Evolutionary conservation across 2,888 invertebrate species (phyloP).

Genomic region (Brenthis ino): DNA sequence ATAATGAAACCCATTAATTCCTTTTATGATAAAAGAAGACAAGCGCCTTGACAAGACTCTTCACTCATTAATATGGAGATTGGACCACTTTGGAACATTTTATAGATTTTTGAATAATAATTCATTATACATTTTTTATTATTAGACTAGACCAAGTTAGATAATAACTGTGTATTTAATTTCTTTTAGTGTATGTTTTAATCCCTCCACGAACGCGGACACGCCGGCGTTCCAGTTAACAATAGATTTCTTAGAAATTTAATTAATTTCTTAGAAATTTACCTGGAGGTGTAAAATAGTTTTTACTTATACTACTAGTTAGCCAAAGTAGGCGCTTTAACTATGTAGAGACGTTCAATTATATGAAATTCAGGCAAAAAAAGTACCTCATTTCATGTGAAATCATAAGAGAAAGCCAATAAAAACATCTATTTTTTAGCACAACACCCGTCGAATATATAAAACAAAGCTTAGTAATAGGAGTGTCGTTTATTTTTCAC

Average conservation of each 20-base stretch:
- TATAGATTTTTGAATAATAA: conserved; percentile 9
- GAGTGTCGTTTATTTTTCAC: conserved; percentile 34
- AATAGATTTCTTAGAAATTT: too few species aligned
- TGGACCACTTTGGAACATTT: conserved; percentile 14
- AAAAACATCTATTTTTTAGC: background rate
- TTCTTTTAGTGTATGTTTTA: too few species aligned
- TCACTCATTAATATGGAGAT: conserved; percentile 36
- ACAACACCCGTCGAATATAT: conserved; percentile 23
- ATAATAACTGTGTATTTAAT: too few species aligned
- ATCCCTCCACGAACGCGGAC: too few species aligned
- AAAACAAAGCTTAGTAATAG: conserved; percentile 26
- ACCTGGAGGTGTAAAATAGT: too few species aligned
- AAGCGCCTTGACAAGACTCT: conserved; percentile 29
- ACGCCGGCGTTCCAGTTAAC: too few species aligned
- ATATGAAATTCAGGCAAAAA: background rate
- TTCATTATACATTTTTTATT: background rate
- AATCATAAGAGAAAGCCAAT: background rate
- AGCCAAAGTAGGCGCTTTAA: too few species aligned
- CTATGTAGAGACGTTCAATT: too few species aligned
- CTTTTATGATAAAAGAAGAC: conserved; percentile 28
- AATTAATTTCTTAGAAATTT: too few species aligned
- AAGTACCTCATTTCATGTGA: background rate
- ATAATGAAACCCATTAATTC: conserved; percentile 33
- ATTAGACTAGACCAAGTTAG: too few species aligned
- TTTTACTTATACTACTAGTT: too few species aligned